Evolutionary conservation across 2,113 vertebrate genomes (phyloP).

Genomic region (Leiothrix lutea): DNA sequence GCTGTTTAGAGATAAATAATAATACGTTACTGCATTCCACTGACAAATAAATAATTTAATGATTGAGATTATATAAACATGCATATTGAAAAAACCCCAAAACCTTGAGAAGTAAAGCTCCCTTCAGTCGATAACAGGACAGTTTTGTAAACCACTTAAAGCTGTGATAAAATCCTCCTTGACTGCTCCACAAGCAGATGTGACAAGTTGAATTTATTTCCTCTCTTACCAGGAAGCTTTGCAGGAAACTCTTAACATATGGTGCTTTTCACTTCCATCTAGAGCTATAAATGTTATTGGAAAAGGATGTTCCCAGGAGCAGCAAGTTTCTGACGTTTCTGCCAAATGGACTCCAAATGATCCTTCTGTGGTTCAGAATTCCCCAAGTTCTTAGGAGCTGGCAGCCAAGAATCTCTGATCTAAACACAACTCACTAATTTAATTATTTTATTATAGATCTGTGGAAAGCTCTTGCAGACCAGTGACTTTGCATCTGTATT

Average conservation of each 20-base stretch:
- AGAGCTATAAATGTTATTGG: conserved; percentile 85
- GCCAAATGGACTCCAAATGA: conserved; percentile 85
- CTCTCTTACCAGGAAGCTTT: conserved; percentile 87
- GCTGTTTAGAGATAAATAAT: conserved; percentile 69
- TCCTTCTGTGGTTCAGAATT: conserved; percentile 82
- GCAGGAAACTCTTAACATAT: conserved; percentile 89
- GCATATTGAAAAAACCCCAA: not conserved
- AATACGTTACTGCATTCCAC: conserved; percentile 58
- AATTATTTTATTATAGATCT: conserved; percentile 87
- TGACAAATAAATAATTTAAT: conserved; percentile 70
- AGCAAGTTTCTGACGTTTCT: conserved; percentile 78
- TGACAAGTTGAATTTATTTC: conserved; percentile 95
- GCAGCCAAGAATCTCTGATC: conserved; percentile 81
- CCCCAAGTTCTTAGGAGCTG: conserved; percentile 80
- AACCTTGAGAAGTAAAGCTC: conserved; percentile 58
- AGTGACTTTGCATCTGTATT: conserved; percentile 79
- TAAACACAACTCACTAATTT: conserved; percentile 84
- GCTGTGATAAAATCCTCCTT: conserved; percentile 89
- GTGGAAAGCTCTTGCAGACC: conserved; percentile 73
- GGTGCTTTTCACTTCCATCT: conserved; percentile 83
- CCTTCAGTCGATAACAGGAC: conserved; percentile 82
- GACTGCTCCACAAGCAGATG: conserved; percentile 87
- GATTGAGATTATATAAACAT: conserved; percentile 71
- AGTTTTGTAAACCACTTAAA: conserved; percentile 91
- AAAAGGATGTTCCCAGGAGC: conserved; percentile 85